Percentiles rank a stretch among this genome's conserved stretches.
Evolutionary conservation across 92 coral and sea anemone genomes (phyloP).

Genomic region (Plumapathes pennacea): DNA sequence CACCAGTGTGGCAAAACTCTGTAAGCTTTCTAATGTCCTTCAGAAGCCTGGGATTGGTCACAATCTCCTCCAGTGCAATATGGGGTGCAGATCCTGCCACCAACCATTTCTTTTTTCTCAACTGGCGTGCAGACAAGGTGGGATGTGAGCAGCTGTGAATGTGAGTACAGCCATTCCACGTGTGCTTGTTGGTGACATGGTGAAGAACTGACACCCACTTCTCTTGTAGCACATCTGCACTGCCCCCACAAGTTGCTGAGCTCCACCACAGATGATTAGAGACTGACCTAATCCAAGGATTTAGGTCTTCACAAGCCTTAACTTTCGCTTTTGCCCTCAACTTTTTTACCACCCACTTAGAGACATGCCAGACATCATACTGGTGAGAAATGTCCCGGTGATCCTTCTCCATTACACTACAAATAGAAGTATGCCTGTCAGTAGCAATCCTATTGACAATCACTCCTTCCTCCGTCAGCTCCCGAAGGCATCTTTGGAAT

Average conservation of each 20-base stretch:
- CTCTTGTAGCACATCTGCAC: constrained; percentile 32
- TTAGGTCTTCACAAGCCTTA: constrained; percentile 37
- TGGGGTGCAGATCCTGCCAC: constrained; percentile 35
- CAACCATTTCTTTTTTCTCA: constrained; percentile 32
- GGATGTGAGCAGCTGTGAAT: constrained; percentile 36
- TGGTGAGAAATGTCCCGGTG: constrained; percentile 33
- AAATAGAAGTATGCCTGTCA: constrained; percentile 48
- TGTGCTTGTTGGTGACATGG: constrained; percentile 36
- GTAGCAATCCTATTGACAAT: constrained; percentile 26
- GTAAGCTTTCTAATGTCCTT: constrained; percentile 44
- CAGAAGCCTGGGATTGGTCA: constrained; percentile 19
- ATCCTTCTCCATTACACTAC: constrained; percentile 40
- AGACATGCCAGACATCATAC: constrained; percentile 65
- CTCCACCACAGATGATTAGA: constrained; percentile 67
- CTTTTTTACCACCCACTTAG: constrained; percentile 53
- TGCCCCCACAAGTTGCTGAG: constrained; percentile 37
- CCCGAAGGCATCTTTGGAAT: no score
- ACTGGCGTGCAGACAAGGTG: constrained; percentile 7
- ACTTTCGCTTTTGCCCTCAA: constrained; percentile 41
- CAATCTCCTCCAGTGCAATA: constrained; percentile 56
- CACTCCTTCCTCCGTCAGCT: constrained; percentile 6
- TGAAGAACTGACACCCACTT: constrained; percentile 38
- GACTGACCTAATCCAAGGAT: constrained; percentile 52
- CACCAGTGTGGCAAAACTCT: constrained; percentile 53
- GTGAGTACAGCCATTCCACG: constrained; percentile 13